These are phyloP conservation scores for Cyanoliseus patagonus DNA, from an alignment of 2,113 vertebrate species.

Conservation along the genomic window DNA sequence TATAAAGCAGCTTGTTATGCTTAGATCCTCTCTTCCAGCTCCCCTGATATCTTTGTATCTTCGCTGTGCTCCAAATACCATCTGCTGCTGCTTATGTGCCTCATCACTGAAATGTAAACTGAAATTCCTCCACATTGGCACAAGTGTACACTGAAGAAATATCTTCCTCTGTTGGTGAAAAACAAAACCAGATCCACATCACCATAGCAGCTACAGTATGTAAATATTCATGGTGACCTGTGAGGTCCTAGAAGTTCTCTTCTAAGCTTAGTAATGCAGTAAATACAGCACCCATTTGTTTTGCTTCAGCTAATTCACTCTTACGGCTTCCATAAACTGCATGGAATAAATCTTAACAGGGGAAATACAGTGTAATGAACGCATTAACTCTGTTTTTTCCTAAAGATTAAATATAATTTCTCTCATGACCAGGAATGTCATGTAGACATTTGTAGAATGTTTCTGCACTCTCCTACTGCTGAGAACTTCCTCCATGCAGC, in stretches of 20 bases:
- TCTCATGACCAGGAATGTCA: neutral
- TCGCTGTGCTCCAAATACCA: constrained; percentile 36
- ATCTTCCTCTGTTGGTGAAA: neutral
- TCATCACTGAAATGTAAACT: constrained; percentile 45
- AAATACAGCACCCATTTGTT: neutral
- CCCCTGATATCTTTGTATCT: constrained; percentile 35
- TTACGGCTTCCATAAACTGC: neutral
- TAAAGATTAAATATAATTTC: neutral
- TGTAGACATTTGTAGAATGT: neutral
- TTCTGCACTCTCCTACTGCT: neutral
- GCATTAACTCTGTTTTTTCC: neutral
- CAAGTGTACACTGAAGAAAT: neutral
- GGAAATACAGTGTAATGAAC: constrained; percentile 9
- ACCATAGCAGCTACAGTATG: neutral
- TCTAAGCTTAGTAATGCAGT: neutral
- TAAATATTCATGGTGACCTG: constrained; percentile 4
- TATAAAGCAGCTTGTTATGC: constrained; percentile 1
- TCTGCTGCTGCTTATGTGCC: constrained; percentile 38
- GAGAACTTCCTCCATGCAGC: neutral
- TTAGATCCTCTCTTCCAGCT: constrained; percentile 3
- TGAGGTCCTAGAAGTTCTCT: neutral
- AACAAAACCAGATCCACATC: neutral
- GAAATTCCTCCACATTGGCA: constrained; percentile 18
- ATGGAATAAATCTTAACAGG: neutral
- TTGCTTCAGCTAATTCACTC: neutral